A percentile compares a stretch with the other conserved stretches of the same genome.
These are phyloP conservation scores for Noturus placidus DNA, from an alignment of 2,113 vertebrate genomes.

Conservation along the genomic window DNA sequence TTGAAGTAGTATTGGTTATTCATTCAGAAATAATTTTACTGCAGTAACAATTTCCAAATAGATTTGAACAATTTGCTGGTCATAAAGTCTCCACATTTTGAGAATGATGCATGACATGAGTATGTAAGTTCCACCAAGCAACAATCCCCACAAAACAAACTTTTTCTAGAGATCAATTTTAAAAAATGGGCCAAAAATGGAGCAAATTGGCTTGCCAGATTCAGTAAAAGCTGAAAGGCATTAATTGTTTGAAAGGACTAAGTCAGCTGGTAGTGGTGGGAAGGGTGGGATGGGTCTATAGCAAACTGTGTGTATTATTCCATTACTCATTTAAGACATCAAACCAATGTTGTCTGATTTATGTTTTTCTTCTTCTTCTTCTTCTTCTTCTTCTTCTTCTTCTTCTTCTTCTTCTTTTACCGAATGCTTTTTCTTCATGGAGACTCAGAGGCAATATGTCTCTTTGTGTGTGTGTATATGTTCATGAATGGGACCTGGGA, in stretches of 20 bases:
- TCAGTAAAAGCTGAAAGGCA: background rate
- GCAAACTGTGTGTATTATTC: background rate
- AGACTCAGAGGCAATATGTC: background rate
- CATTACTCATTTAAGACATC: background rate
- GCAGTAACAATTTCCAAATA: background rate
- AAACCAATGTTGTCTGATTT: too few relatives aligned
- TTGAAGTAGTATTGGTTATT: background rate
- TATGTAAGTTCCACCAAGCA: background rate
- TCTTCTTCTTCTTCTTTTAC: too few relatives aligned
- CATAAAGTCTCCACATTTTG: background rate
- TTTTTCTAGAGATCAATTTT: background rate
- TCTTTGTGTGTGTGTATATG: background rate
- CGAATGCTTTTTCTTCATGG: background rate
- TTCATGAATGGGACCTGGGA: slow-evolving; percentile 11
- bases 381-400: too few relatives aligned
- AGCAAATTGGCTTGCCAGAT: background rate
- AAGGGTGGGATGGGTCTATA: background rate
- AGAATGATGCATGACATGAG: background rate
- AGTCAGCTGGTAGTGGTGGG: background rate
- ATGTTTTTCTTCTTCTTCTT: too few relatives aligned
- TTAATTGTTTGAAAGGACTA: background rate
- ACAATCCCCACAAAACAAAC: background rate
- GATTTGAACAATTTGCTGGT: background rate
- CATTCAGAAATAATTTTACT: background rate
- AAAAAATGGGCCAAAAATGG: background rate